These are phyloP conservation scores for Arge pagana DNA, from an alignment of 2,888 invertebrate species.

Conservation along the genomic window DNA sequence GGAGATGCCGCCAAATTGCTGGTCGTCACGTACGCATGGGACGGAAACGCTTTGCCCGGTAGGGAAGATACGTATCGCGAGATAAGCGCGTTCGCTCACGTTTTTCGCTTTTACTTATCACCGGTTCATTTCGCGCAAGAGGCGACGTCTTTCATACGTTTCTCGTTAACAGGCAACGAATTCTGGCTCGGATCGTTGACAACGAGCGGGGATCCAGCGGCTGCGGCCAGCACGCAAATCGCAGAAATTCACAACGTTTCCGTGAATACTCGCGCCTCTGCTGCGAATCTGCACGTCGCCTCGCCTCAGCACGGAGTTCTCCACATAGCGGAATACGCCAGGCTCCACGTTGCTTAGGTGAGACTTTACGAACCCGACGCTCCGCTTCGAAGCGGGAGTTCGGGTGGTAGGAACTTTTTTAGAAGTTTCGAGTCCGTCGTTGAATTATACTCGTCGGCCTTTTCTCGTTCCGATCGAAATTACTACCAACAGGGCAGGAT, in stretches of 20 bases:
- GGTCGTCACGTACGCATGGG: slow-evolving; percentile 74
- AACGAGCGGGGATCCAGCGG: slow-evolving; percentile 67
- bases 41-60: slow-evolving; percentile 70
- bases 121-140: too few species aligned
- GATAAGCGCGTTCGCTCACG: too few species aligned
- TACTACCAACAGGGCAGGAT: too few species aligned
- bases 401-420: too few species aligned
- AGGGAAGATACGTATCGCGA: background rate
- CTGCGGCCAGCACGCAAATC: slow-evolving; percentile 67
- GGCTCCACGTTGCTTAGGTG: slow-evolving; percentile 53
- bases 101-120: too few species aligned
- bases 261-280: slow-evolving; percentile 62
- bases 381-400: too few species aligned
- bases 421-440: too few species aligned
- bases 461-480: too few species aligned
- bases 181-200: slow-evolving; percentile 67
- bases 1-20: slow-evolving; percentile 57
- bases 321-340: slow-evolving; percentile 52
- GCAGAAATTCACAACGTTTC: slow-evolving; percentile 67
- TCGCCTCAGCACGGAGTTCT: slow-evolving; percentile 51
- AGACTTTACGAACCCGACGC: too few species aligned
- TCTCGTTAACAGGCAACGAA: slow-evolving; percentile 65
- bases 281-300: slow-evolving; percentile 62
- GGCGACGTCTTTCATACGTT: too few species aligned
- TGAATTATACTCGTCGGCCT: too few species aligned